phyloP scores from a whole-genome alignment of 2,797 vertebrate genomes.

The Neosilurus mollespiculum region DNA sequence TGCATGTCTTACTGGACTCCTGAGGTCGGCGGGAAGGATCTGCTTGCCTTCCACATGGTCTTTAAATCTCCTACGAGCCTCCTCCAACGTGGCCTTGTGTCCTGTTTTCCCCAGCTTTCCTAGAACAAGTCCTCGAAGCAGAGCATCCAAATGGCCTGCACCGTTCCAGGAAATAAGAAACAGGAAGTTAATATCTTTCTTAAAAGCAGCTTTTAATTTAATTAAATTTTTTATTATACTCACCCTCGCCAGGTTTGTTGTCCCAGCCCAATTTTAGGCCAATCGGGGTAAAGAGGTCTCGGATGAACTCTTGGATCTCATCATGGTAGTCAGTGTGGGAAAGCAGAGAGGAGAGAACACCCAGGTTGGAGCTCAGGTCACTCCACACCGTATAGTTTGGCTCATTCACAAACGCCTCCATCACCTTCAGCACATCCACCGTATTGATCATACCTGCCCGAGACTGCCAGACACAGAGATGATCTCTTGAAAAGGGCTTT shows the following conservation, averaged over 20 bases:
- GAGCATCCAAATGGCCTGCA: slow-evolving; percentile 90
- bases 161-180: background rate
- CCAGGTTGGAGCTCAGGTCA: slow-evolving; percentile 98
- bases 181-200: background rate
- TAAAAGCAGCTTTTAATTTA: too few relatives aligned
- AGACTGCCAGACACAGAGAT: slow-evolving; percentile 73
- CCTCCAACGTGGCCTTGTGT: slow-evolving; percentile 92
- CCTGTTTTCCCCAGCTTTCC: slow-evolving; percentile 95
- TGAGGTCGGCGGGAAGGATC: slow-evolving; percentile 87
- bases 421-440: slow-evolving; percentile 94
- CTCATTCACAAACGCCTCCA: slow-evolving; percentile 98
- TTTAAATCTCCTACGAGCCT: slow-evolving; percentile 92
- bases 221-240: slow-evolving; percentile 31
- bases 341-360: slow-evolving; percentile 90
- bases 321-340: slow-evolving; percentile 97
- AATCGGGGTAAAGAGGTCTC: slow-evolving; percentile 92
- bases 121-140: slow-evolving; percentile 89
- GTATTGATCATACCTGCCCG: slow-evolving; percentile 97
- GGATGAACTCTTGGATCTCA: slow-evolving; percentile 93
- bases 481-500: background rate
- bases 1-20: slow-evolving; percentile 84
- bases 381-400: slow-evolving; percentile 99
- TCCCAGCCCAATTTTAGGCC: slow-evolving; percentile 95
- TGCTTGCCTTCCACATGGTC: slow-evolving; percentile 93
- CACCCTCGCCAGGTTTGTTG: slow-evolving; percentile 91